Percentiles rank a stretch among this genome's conserved stretches.
Conservation (phyloP, 2,888 invertebrate species). For the Meganola albula region DNA sequence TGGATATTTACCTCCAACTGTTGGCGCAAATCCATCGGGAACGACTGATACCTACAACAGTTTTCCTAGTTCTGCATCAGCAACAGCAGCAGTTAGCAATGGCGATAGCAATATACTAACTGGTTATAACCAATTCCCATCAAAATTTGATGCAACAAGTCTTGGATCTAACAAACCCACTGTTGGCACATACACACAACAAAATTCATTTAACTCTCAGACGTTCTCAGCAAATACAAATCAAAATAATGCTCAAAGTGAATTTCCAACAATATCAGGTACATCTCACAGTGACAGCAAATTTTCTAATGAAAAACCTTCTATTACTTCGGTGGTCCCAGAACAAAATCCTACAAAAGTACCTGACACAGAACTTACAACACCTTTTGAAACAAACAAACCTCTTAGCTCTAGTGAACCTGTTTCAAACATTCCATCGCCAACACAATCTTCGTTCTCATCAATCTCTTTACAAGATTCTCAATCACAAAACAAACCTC, state of each 20-base stretch:
- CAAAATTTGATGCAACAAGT: no score
- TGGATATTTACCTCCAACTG: background rate
- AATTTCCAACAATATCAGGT: no score
- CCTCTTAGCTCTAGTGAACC: constrained; percentile 7
- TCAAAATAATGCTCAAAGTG: no score
- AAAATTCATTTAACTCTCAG: constrained; percentile 8
- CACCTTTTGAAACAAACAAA: constrained; percentile 39
- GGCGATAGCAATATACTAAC: no score
- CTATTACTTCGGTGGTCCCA: constrained; percentile 10
- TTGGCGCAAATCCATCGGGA: no score
- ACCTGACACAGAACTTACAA: constrained; percentile 43
- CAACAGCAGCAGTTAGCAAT: no score
- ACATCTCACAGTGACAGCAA: background rate
- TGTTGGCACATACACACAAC: no score
- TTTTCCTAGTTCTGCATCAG: no score
- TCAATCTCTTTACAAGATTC: constrained; percentile 1
- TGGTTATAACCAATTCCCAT: no score
- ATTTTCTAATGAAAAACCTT: constrained; percentile 12
- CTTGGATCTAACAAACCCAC: no score
- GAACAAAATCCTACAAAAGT: constrained; percentile 33
- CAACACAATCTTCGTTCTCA: background rate
- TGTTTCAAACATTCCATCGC: background rate
- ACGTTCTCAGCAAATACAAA: no score
- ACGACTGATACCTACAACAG: no score
- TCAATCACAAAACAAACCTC: background rate